These are phyloP conservation scores for Drosophila lutescens DNA, from an alignment of 2,888 invertebrate species.

Conservation along the genomic window DNA sequence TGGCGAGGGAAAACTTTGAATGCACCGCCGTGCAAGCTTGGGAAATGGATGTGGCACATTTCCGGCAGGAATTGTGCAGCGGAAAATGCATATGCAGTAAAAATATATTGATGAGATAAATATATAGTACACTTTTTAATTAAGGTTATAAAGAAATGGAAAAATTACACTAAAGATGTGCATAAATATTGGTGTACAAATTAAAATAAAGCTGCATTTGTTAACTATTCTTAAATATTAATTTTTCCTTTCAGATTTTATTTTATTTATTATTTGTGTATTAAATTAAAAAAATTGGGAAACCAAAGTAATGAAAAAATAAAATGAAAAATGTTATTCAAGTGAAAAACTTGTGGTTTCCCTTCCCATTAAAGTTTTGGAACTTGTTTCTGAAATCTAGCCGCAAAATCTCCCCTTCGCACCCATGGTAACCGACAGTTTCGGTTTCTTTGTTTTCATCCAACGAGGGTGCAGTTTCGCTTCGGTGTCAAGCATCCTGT, in stretches of 20 bases:
- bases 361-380: neutral
- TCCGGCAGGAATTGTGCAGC: conserved; percentile 35
- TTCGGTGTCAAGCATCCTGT: conserved; percentile 57
- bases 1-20: conserved; percentile 39
- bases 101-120: conserved; percentile 4
- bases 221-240: no score
- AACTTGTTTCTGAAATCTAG: conserved; percentile 3
- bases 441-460: conserved; percentile 10
- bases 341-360: neutral
- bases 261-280: no score
- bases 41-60: conserved; percentile 52
- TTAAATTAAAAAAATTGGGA: no score
- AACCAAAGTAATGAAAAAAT: neutral
- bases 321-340: no score
- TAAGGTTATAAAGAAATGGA: neutral
- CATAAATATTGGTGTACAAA: neutral
- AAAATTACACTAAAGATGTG: neutral
- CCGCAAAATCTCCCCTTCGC: conserved; percentile 3
- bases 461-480: conserved; percentile 17
- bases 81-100: conserved; percentile 29
- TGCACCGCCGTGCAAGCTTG: conserved; percentile 18
- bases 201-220: neutral
- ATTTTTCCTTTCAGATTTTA: no score
- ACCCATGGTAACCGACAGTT: conserved; percentile 35
- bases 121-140: neutral